These are phyloP conservation scores for Zeus faber DNA, from an alignment of 2,113 vertebrate genomes.

Conservation along the genomic window DNA sequence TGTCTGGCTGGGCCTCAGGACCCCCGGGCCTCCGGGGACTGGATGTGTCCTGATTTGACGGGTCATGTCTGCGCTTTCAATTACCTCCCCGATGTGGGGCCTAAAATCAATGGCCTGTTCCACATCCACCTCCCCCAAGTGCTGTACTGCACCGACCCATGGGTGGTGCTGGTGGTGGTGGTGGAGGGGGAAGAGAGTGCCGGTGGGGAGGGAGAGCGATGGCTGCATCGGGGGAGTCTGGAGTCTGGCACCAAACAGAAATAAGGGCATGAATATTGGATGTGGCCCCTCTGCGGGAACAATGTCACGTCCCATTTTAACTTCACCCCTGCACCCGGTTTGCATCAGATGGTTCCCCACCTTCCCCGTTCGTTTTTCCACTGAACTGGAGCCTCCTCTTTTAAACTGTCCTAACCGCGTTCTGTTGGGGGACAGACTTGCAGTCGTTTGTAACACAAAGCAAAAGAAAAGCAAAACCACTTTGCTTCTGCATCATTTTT, in stretches of 20 bases:
- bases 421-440: too few species aligned
- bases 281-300: conserved; percentile 21
- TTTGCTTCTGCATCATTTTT: too few species aligned
- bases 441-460: too few species aligned
- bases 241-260: conserved; percentile 17
- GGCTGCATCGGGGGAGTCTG: conserved; percentile 17
- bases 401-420: too few species aligned
- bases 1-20: conserved; percentile 55
- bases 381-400: too few species aligned
- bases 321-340: too few species aligned
- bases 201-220: conserved; percentile 16
- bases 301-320: conserved; percentile 23
- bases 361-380: too few species aligned
- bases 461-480: too few species aligned
- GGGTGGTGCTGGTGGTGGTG: conserved; percentile 2
- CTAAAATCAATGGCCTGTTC: too few species aligned
- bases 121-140: conserved; percentile 22
- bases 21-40: conserved; percentile 22
- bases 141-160: conserved; percentile 34
- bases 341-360: too few species aligned
- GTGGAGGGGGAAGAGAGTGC: conserved; percentile 21
- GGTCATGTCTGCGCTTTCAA: background rate
- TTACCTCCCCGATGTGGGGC: too few species aligned
- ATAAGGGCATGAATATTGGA: conserved; percentile 36
- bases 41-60: background rate